A percentile compares a stretch with the other conserved stretches of the same genome.
Evolutionary conservation across 1,140 invertebrate species (phyloP).

Genomic region (Aphidius ervi): DNA sequence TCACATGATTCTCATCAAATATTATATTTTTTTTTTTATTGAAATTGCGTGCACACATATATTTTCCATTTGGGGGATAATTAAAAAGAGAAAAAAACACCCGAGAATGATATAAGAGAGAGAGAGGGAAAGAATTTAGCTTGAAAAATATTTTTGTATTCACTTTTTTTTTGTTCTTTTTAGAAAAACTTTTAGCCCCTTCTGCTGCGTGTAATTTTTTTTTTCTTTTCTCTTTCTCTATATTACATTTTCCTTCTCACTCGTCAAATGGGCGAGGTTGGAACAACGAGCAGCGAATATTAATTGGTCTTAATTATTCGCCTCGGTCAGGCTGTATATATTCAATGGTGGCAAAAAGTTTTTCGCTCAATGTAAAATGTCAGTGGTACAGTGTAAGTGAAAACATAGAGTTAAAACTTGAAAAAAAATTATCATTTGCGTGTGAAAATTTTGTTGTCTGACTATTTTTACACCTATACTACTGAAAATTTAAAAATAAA

Average conservation of each 20-base stretch:
- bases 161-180: too few species aligned
- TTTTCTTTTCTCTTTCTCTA: not conserved
- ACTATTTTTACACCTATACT: conserved; percentile 16
- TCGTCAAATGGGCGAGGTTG: conserved; percentile 10
- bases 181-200: too few species aligned
- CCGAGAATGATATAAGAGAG: too few species aligned
- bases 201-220: too few species aligned
- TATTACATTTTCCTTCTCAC: conserved; percentile 5
- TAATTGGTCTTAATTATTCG: conserved; percentile 46
- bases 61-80: too few species aligned
- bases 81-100: too few species aligned
- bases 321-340: conserved; percentile 17
- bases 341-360: conserved; percentile 9
- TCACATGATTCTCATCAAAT: not conserved
- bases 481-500: not conserved
- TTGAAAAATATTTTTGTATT: too few species aligned
- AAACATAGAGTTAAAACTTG: not conserved
- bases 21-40: too few species aligned
- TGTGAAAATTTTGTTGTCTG: conserved; percentile 4
- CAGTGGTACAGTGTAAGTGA: not conserved
- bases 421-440: too few species aligned
- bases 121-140: too few species aligned
- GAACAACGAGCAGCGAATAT: conserved; percentile 37
- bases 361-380: not conserved
- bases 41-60: too few species aligned